A percentile compares a stretch with the other conserved stretches of the same genome.
Evolutionary conservation across 2,113 vertebrate genomes (phyloP).

Genomic region (Sakesphorus luctuosus): DNA sequence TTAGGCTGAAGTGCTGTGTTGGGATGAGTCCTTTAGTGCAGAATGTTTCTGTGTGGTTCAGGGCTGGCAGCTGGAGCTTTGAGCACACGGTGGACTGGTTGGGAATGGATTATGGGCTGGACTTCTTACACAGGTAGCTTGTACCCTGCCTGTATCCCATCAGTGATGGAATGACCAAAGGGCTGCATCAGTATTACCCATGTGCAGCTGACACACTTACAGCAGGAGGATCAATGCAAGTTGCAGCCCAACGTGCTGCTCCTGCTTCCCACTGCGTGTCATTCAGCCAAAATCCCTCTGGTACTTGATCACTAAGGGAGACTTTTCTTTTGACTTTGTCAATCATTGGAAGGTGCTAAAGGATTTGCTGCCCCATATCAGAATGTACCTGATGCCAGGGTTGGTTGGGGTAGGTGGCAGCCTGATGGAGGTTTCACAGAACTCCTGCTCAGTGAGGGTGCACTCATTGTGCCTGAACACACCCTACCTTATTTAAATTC

Average conservation of each 20-base stretch:
- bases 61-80: not conserved
- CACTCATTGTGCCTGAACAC: not conserved
- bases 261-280: not conserved
- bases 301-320: not conserved
- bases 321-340: not conserved
- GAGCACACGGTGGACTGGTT: not conserved
- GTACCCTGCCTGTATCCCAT: not conserved
- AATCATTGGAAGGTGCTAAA: not conserved
- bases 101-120: not conserved
- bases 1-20: not conserved
- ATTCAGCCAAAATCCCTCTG: not conserved
- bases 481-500: not conserved
- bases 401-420: not conserved
- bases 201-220: not conserved
- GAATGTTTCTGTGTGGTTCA: not conserved
- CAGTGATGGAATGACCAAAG: too few species aligned
- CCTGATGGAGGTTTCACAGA: not conserved
- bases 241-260: not conserved
- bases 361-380: not conserved
- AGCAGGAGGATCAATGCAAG: not conserved
- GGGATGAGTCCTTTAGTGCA: not conserved
- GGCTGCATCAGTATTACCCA: not conserved
- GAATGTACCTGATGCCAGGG: accelerated
- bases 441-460: accelerated
- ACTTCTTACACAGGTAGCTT: not conserved